Base-by-base conservation (phyloP, 2,888 invertebrate species). In the Aleiodes leptofemur region DNA sequence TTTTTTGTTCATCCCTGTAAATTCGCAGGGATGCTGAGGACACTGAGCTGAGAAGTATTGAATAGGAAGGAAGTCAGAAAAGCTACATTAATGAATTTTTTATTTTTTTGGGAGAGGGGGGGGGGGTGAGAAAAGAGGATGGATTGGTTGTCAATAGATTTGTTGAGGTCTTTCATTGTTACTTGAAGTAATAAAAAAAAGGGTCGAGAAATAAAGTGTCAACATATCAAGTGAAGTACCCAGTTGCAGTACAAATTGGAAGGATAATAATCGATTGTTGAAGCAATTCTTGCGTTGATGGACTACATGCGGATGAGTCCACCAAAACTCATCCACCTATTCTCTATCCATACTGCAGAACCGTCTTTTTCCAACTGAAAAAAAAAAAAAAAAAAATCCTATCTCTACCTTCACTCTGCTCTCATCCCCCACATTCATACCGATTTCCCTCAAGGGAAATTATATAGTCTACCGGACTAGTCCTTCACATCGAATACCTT, bases 371-470 rank as follows among this genome's bases (percentile, higher is more conserved):
- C 76, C 77, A 74, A 78, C 53, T 16, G 8, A 16, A 8, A 8
- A 8, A n/a, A n/a, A 53, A 14, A 53, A 16, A 7, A 7, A 53
- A 53, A 64, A 29, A 48, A 48, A 78, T 79, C 79, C 79, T 43
- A 29, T 51, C 75, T 73, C 75, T 71, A 76, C 73, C 76, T 78
- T 72, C 57, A 57, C 77, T 82, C 78, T 55, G 73, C 80, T 78
- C 77, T 74, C 81, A 80, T 78, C 80, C 74, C 74, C 78, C 78
- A 79, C 84, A 81, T 81, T 84, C 82, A 82, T 82, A 79, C 81
- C 87, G 89, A 89, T 89, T 86, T 89, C 89, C 88, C 89, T 89
- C 89, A 89, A 88, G 89, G 89, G 89, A 89, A 88, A 89, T 89
- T 89, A 89, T 88, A 86, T 83, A 86, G 85, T 85, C 84, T 83